phyloP scores from a whole-genome alignment of 2,797 vertebrate species.

The Mus caroli region DNA sequence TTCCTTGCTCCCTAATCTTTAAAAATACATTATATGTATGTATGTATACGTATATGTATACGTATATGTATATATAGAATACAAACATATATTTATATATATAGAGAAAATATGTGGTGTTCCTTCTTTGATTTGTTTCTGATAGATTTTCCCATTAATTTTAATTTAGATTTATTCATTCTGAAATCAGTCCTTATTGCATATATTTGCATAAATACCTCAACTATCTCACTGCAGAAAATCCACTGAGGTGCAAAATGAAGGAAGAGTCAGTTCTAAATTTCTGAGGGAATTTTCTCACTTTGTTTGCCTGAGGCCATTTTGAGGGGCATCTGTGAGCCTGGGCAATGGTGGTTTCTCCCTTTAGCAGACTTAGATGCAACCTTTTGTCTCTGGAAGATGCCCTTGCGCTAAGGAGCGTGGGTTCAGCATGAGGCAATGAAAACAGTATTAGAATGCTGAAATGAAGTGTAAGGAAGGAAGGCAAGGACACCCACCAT shows the following conservation, averaged over 20 bases:
- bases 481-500: conserved; percentile 57
- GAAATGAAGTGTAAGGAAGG: conserved; percentile 43
- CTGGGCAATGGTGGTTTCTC: background rate
- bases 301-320: conserved; percentile 24
- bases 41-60: no score
- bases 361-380: background rate
- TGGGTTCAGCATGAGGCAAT: background rate
- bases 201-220: conserved; percentile 87
- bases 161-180: conserved; percentile 88
- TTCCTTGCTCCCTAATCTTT: conserved; percentile 32
- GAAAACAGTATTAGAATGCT: conserved; percentile 38
- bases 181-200: conserved; percentile 83
- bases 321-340: conserved; percentile 50
- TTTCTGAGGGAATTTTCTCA: conserved; percentile 68
- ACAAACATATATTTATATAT: background rate
- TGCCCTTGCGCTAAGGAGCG: background rate
- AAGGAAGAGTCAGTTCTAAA: conserved; percentile 64
- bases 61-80: background rate
- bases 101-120: conserved; percentile 34
- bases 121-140: conserved; percentile 84
- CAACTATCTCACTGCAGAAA: conserved; percentile 77
- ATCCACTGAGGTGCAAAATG: conserved; percentile 75
- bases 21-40: background rate
- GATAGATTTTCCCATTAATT: conserved; percentile 86
- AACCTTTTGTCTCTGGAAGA: background rate